Base-by-base conservation (phyloP, 2,113 vertebrate species). In the Platycercus adscitus region DNA sequence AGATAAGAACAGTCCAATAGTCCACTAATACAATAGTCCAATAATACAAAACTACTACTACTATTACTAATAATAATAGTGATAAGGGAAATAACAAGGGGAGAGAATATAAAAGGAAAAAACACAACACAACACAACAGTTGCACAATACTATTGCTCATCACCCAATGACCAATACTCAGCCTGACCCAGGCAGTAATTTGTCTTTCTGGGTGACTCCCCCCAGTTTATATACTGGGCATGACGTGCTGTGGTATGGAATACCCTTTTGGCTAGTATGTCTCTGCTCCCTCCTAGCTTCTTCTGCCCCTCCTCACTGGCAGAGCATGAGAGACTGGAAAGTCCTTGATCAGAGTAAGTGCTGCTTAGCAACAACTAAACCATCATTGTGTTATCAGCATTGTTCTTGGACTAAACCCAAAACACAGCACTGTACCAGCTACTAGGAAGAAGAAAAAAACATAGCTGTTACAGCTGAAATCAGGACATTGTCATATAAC, bases 401-500 rank as follows among this genome's bases (percentile, higher is more conserved):
- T 35, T 58, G 21, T 35, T 35, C 56, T 35, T 33, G 35, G 33
- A 58, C 33, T 24, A 58, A 35, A 58, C 9, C 33, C 21, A 58
- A 35, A 58, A 58, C 21, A 58, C 56, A 58, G 56, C 56, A 10
- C 56, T 58, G 33, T 13, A 58, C 33, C 56, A 58, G 56, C 33
- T 58, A 58, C 56, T 58, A 58, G 56, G 33, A 58, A 58, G 21
- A 13, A 35, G 33, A 58, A 35, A 58, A 21, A 35, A 35, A 35
- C 39, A 39, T 10, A 58, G 9, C 56, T 35, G 33, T 16, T 24
- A 2, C 33, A 58, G 33, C 33, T 58, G 56, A 58, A 35, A 58
- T 35, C 13, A 24, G 21, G 33, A 35, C n/a, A 24, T 24, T 35
- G 33, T 35, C 1, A 0, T 55, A 29, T 4, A 75, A 4, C 4